Conservation (phyloP, 2,888 invertebrate genomes). For the Stegana nigrithorax region DNA sequence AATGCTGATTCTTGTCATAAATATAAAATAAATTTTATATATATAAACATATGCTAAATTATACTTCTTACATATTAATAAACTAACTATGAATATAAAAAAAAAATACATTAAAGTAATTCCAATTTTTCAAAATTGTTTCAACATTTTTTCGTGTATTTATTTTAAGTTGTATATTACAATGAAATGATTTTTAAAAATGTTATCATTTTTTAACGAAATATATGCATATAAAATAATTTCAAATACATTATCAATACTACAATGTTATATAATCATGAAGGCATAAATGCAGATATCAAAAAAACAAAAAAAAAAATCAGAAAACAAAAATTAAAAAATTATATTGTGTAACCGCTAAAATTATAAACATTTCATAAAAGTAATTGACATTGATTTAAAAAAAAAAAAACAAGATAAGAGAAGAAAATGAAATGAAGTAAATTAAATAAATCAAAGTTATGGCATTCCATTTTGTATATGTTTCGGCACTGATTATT, state of each 20-base stretch:
- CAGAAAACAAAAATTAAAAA: neutral
- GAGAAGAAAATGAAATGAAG: neutral
- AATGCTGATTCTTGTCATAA: slow-evolving; percentile 42
- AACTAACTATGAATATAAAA: too few relatives aligned
- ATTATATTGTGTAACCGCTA: too few relatives aligned
- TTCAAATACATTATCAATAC: neutral
- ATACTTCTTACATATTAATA: too few relatives aligned
- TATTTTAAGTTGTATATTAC: neutral
- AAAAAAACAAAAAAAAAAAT: neutral
- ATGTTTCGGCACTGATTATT: neutral
- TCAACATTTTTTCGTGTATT: too few relatives aligned
- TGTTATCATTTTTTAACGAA: too few relatives aligned
- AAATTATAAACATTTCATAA: too few relatives aligned
- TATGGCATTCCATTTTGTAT: too few relatives aligned
- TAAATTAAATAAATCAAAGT: neutral
- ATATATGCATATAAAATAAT: neutral
- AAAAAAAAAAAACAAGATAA: neutral
- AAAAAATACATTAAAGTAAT: too few relatives aligned
- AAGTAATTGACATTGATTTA: neutral
- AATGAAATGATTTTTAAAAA: neutral
- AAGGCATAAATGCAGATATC: neutral
- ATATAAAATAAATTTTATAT: slow-evolving; percentile 5
- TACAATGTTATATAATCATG: slow-evolving; percentile 1
- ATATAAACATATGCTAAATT: neutral
- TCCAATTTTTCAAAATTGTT: too few relatives aligned